Percentiles rank a stretch among this genome's conserved stretches.
These are phyloP conservation scores for Capitella teleta DNA, from an alignment of 1,140 invertebrate genomes.

Conservation along the genomic window DNA sequence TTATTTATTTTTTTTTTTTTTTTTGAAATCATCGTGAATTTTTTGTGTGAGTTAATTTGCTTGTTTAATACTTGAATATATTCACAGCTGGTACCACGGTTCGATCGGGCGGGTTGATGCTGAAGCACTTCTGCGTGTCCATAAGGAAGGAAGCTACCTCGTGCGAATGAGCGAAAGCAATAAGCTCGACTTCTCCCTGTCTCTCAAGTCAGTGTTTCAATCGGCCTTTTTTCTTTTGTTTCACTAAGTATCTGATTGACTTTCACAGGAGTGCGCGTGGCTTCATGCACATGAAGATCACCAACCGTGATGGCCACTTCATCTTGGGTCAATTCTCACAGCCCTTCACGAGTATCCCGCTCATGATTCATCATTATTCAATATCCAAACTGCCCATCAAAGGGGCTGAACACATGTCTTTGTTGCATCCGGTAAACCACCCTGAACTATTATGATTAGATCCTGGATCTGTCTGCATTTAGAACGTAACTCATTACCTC, in stretches of 20 bases:
- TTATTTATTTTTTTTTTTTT: not conserved
- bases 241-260: not conserved
- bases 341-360: constrained; percentile 76
- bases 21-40: not conserved
- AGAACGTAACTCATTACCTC: too few relatives aligned
- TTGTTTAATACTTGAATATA: not conserved
- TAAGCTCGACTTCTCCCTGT: constrained; percentile 28
- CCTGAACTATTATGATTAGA: constrained; percentile 60
- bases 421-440: constrained; percentile 74
- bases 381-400: constrained; percentile 80
- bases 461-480: too few relatives aligned
- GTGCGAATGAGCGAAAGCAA: constrained; percentile 32
- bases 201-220: constrained; percentile 24
- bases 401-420: constrained; percentile 88
- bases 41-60: not conserved
- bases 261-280: constrained; percentile 68
- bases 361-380: constrained; percentile 86
- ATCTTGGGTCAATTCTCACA: constrained; percentile 83
- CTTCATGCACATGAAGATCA: constrained; percentile 89
- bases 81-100: constrained; percentile 34
- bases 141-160: constrained; percentile 33
- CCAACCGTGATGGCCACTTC: constrained; percentile 49
- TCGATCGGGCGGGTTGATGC: constrained; percentile 27
- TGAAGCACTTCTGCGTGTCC: constrained; percentile 25
- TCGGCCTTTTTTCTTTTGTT: not conserved